Percentiles rank a stretch among this genome's conserved stretches.
phyloP scores from a whole-genome alignment of 2,888 invertebrate species.

The Eretmocerus hayati region DNA sequence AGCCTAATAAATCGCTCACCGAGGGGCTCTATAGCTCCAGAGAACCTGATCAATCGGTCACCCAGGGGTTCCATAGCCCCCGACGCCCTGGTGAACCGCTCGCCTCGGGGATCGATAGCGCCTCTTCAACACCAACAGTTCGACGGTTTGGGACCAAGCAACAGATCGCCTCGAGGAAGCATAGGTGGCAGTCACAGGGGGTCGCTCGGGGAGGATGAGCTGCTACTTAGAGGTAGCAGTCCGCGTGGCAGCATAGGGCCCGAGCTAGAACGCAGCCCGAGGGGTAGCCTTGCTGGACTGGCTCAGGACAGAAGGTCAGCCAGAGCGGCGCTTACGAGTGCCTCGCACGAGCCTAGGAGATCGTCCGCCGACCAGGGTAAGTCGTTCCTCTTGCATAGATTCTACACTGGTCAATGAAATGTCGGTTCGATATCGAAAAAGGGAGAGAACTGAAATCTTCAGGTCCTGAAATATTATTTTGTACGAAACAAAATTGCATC shows the following conservation, averaged over 20 bases:
- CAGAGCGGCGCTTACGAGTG: conserved; percentile 52
- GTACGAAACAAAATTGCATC: too few species aligned
- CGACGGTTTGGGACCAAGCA: conserved; percentile 53
- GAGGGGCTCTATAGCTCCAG: conserved; percentile 54
- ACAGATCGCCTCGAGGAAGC: conserved; percentile 48
- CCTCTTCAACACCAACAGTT: conserved; percentile 28
- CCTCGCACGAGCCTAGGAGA: conserved; percentile 38
- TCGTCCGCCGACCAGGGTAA: conserved; percentile 42
- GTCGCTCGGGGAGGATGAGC: conserved; percentile 27
- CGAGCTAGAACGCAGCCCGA: conserved; percentile 44
- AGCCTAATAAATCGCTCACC: conserved; percentile 52
- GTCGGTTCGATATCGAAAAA: too few species aligned
- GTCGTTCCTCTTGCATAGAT: too few species aligned
- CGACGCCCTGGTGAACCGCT: conserved; percentile 38
- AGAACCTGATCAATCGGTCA: conserved; percentile 41
- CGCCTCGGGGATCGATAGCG: conserved; percentile 46
- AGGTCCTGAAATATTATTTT: too few species aligned
- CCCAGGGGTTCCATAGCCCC: conserved; percentile 47
- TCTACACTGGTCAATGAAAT: too few species aligned
- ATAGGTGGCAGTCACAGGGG: conserved; percentile 47
- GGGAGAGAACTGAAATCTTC: too few species aligned
- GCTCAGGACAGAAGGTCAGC: conserved; percentile 54
- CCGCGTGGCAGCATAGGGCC: conserved; percentile 58
- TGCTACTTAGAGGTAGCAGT: conserved; percentile 35
- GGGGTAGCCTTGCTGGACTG: conserved; percentile 42